Percentiles rank a stretch among this genome's conserved stretches.
These are phyloP conservation scores for Micromys minutus DNA, from an alignment of 2,113 vertebrate species.

Conservation along the genomic window DNA sequence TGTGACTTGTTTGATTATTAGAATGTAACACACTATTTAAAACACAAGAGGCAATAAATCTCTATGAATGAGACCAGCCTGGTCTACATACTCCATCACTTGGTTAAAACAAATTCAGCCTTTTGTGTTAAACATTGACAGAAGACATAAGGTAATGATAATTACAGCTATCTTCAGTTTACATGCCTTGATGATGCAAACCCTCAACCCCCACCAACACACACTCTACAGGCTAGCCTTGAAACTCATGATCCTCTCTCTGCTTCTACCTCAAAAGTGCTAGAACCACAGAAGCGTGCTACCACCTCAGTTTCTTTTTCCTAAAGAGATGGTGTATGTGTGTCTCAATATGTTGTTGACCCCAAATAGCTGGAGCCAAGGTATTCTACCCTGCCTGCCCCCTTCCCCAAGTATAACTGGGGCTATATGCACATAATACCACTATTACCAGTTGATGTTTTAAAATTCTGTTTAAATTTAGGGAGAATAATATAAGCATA, in stretches of 20 bases:
- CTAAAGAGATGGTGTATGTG: too few relatives aligned
- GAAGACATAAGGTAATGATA: background rate
- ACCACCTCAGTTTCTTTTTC: background rate
- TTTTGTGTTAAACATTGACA: slow-evolving; percentile 37
- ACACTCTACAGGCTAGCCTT: background rate
- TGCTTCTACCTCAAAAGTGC: background rate
- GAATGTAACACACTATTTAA: background rate
- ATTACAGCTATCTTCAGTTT: background rate
- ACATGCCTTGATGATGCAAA: background rate
- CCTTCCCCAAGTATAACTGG: background rate
- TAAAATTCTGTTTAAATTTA: slow-evolving; percentile 31
- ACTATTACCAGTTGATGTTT: background rate
- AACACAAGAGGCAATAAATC: background rate
- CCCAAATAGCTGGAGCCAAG: background rate
- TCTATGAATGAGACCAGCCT: background rate
- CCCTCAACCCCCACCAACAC: background rate
- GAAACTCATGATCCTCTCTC: background rate
- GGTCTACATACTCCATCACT: background rate
- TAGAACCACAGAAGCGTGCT: background rate
- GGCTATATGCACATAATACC: background rate
- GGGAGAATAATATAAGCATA: slow-evolving; percentile 36
- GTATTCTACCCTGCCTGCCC: background rate
- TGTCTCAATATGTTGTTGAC: background rate
- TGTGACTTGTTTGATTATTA: slow-evolving; percentile 16
- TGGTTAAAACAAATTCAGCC: slow-evolving; percentile 21